Percentiles rank a stretch among this genome's conserved stretches.
phyloP scores from a whole-genome alignment of 2,113 vertebrate genomes.

The Hydropotes inermis region DNA sequence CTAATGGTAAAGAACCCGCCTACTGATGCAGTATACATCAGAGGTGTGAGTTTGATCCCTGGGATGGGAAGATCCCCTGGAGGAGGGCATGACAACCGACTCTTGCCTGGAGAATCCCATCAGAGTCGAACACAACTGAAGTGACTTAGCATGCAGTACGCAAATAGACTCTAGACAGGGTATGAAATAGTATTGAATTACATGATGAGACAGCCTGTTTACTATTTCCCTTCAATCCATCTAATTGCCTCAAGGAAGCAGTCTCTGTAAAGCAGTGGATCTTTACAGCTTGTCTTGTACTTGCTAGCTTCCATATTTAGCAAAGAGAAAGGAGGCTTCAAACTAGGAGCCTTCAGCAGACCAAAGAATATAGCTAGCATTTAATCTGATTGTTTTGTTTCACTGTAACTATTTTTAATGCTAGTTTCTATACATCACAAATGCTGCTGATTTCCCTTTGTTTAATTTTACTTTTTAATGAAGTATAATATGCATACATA shows the following conservation, averaged over 20 bases:
- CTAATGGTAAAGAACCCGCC: not conserved
- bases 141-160: not conserved
- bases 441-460: not conserved
- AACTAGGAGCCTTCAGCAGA: not conserved
- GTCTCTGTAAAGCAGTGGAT: not conserved
- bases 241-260: not conserved
- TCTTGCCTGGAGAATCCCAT: not conserved
- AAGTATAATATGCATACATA: not conserved
- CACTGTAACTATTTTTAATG: slow-evolving; percentile 8
- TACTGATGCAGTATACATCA: not conserved
- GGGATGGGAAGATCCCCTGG: not conserved
- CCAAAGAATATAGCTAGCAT: not conserved
- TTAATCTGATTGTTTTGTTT: not conserved
- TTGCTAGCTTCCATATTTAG: slow-evolving; percentile 24
- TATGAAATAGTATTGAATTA: slow-evolving; percentile 8
- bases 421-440: not conserved
- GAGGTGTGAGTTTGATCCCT: not conserved
- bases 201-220: not conserved
- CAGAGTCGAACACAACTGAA: not conserved
- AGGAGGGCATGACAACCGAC: not conserved
- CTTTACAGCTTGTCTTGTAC: not conserved
- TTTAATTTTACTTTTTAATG: not conserved
- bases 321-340: not conserved
- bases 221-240: not conserved
- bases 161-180: not conserved